Conservation (phyloP, 2,797 vertebrate species). For the Spea hammondii region DNA sequence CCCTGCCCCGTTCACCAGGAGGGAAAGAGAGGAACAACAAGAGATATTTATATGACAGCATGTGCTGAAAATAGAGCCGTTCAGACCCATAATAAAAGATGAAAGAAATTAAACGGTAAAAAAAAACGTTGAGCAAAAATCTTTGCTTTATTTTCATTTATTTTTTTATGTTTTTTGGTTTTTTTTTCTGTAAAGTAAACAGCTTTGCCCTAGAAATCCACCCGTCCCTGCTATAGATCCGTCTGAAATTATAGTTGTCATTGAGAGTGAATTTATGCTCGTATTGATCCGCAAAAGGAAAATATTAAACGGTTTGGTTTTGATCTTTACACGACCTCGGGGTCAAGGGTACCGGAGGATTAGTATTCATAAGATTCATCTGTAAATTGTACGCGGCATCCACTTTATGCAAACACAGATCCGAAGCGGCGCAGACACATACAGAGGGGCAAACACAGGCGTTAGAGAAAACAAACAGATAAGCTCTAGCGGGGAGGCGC, state of each 20-base stretch:
- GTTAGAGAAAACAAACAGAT: slow-evolving; percentile 48
- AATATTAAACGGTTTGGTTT: slow-evolving; percentile 99
- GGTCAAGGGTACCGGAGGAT: slow-evolving; percentile 99
- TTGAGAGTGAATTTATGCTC: slow-evolving; percentile 96
- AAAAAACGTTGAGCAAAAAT: slow-evolving; percentile 67
- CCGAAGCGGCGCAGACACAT: slow-evolving; percentile 4
- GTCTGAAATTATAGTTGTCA: slow-evolving; percentile 99
- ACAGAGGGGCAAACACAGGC: not conserved
- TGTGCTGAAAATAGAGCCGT: slow-evolving; percentile 77
- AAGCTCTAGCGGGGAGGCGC: slow-evolving; percentile 13
- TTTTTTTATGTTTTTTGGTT: slow-evolving; percentile 12
- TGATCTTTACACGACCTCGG: slow-evolving; percentile 89
- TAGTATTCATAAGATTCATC: slow-evolving; percentile 95
- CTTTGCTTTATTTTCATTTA: slow-evolving; percentile 54
- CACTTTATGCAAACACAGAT: slow-evolving; percentile 80
- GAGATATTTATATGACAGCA: slow-evolving; percentile 85
- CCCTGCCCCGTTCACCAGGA: slow-evolving; percentile 81
- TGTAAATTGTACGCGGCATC: slow-evolving; percentile 80
- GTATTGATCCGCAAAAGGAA: slow-evolving; percentile 97
- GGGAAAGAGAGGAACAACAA: slow-evolving; percentile 80
- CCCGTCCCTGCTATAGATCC: slow-evolving; percentile 91
- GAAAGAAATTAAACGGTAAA: slow-evolving; percentile 74
- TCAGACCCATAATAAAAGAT: slow-evolving; percentile 73
- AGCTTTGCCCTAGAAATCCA: slow-evolving; percentile 75
- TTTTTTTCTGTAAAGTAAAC: slow-evolving; percentile 52